Base-by-base conservation (phyloP, 2,113 vertebrate species). In the Equus quagga region DNA sequence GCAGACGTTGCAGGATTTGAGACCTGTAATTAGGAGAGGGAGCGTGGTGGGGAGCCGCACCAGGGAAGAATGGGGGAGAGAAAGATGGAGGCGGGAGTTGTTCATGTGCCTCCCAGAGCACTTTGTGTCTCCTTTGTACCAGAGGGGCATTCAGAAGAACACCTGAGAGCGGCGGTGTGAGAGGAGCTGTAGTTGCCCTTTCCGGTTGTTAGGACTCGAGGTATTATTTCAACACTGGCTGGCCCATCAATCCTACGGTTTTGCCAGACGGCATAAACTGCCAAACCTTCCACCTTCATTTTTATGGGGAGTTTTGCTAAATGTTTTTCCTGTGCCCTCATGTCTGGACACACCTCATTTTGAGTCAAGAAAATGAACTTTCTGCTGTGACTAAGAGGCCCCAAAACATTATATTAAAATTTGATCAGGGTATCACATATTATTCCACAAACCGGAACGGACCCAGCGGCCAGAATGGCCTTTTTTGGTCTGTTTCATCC, bases 291-390 rank as follows among this genome's bases (percentile, higher is more conserved):
- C 69, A 93, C 79, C 64, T 97, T 96, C 64, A 6, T 92, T 96
- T 97, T 95, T 95, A 91, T 70, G 92, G 92, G 84, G 26, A 78
- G 60, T 76, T 89, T 80, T 83, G 79, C 36, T 93, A 93, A 86
- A 96, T 92, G 76, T 60, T 98, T 98, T 92, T 81, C 95, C 46
- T 58, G 44, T 96, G 82, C 79, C 86, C 81, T 98, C 92, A 93
- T 60, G 92, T 97, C 97, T 97, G 95, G 86, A 95, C 87, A 96
- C 96, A 87, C 86, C 95, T 93, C 86, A 28, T 97, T 96, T 95
- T 24, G 56, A 95, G 81, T 96, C 78, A 64, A 91, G 78, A 94
- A 95, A 96, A 92, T 82, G 86, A 93, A 89, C 75, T 72, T 14
- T 95, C n/a, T 69, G 2, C 62, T n/a, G 67, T 89, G 97, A 98